Evolutionary conservation across 2,888 invertebrate genomes (phyloP).

Genomic region (Aspidiotus rigidus): DNA sequence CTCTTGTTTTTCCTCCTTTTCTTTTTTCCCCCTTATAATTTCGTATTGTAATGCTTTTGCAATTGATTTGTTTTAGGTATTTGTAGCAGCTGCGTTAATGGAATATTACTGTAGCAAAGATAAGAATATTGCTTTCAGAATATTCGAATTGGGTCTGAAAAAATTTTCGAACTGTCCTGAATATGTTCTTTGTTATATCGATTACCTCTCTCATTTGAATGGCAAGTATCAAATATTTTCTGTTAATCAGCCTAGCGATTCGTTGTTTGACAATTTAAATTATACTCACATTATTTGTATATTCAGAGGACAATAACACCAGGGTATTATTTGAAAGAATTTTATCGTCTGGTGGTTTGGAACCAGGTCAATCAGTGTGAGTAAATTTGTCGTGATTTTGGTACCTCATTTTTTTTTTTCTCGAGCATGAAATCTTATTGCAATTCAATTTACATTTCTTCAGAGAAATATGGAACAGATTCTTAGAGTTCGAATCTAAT

Average conservation of each 20-base stretch:
- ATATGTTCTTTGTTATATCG: slow-evolving; percentile 90
- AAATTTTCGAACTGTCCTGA: slow-evolving; percentile 92
- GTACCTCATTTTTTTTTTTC: neutral
- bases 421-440: neutral
- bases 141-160: slow-evolving; percentile 94
- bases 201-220: slow-evolving; percentile 94
- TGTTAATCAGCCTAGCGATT: neutral
- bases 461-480: slow-evolving; percentile 96
- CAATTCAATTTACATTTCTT: slow-evolving; percentile 36
- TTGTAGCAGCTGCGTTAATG: slow-evolving; percentile 94
- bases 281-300: slow-evolving; percentile 30
- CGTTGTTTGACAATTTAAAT: neutral
- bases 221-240: slow-evolving; percentile 50
- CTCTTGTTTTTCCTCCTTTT: too few relatives aligned
- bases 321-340: slow-evolving; percentile 97
- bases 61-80: slow-evolving; percentile 60
- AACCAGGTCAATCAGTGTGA: slow-evolving; percentile 82
- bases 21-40: neutral
- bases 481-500: slow-evolving; percentile 96
- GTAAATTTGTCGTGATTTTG: slow-evolving; percentile 40
- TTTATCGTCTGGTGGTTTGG: slow-evolving; percentile 80
- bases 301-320: slow-evolving; percentile 94
- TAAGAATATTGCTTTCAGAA: slow-evolving; percentile 89
- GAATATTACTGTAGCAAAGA: slow-evolving; percentile 99
- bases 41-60: neutral